phyloP scores from a whole-genome alignment of 2,113 vertebrate genomes.

The Archocentrus centrarchus region DNA sequence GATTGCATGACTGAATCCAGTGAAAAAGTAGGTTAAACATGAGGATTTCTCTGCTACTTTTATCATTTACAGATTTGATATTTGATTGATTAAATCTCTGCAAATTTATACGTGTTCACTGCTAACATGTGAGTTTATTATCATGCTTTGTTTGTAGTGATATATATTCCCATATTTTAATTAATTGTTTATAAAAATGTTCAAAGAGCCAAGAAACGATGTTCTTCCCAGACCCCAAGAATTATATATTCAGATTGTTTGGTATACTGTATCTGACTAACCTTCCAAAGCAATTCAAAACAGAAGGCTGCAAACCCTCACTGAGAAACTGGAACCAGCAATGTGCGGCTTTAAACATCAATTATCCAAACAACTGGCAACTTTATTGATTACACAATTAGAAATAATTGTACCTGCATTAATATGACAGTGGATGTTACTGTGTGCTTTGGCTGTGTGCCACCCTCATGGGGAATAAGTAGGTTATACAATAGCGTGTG shows the following conservation, averaged over 20 bases:
- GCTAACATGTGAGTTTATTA: background rate
- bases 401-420: background rate
- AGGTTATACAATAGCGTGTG: constrained; percentile 2
- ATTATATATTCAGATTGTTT: background rate
- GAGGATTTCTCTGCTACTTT: background rate
- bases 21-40: background rate
- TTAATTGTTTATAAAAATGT: background rate
- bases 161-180: background rate
- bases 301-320: background rate
- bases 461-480: background rate
- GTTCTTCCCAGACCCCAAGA: background rate
- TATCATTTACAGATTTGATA: background rate
- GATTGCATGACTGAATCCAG: background rate
- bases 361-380: background rate
- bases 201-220: background rate
- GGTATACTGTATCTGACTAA: background rate
- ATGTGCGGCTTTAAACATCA: background rate
- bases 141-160: background rate
- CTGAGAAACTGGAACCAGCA: background rate
- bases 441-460: background rate
- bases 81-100: background rate
- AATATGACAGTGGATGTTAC: background rate
- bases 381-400: background rate
- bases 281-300: background rate
- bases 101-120: background rate